Base-by-base conservation (phyloP, 2,797 vertebrate genomes). In the Mormyrus hasselquistii region DNA sequence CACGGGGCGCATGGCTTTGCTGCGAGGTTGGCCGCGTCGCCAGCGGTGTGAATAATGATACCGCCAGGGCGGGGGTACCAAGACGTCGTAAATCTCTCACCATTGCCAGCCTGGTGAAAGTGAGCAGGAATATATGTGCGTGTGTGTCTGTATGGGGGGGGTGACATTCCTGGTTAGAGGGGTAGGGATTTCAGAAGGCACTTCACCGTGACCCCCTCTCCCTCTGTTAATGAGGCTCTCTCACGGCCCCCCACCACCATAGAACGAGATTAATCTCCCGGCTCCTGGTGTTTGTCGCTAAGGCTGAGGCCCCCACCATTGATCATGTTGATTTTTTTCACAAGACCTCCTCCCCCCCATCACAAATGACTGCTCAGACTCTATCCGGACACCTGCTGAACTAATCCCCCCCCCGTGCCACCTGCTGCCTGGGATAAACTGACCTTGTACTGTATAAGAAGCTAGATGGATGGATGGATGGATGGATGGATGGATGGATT, bases 271-370 rank as follows among this genome's bases (percentile, higher is more conserved):
- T 85, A 85, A 85, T 85, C 82, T 85, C 82, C 82, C 22, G 9
- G 25, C 22, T 85, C 44, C 44, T 2, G 83, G 8, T 12, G 44
- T 52, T 85, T 53, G 83, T 25, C 83, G 19, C 49, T 16, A 25
- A 25, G 83, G 83, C 83, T 25, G 83, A 49, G 49, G 83, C 49
- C 83, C 49, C 6, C n/a, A 22, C 83, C 25, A 85, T 85, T 49
- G 83, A 85, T 85, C 83, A 85, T 85, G 83, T 53, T 52, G n/a
- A 85, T 53, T 25, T 85, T 10, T 85, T 25, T 49, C 83, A 69
- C 25, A 34, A 69, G 25, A 69, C 62, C 25, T 3, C 22, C n/a
- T 8, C 19, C 44, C 79, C 29, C 82, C 82, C 10, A 5, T 85
- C 83, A 25, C 83, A 85, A 52, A 85, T 50, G 83, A 52, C 47